A percentile compares a stretch with the other conserved stretches of the same genome.
These are phyloP conservation scores for Manis crassicaudata DNA, from an alignment of 2,797 vertebrate species.

Conservation along the genomic window DNA sequence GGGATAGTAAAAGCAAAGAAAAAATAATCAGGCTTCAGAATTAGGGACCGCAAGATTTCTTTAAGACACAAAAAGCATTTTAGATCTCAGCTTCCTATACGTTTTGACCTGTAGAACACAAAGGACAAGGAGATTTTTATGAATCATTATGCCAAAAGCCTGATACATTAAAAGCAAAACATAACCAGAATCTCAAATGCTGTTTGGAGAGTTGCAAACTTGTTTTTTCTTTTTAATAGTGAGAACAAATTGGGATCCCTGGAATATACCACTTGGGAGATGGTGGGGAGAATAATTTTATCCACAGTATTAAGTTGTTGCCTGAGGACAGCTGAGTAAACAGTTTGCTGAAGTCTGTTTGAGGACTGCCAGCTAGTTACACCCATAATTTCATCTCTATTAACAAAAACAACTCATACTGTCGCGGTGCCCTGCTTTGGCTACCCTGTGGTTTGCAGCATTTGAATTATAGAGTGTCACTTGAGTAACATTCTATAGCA, in stretches of 20 bases:
- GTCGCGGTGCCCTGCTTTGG: slow-evolving; percentile 82
- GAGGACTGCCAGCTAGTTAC: slow-evolving; percentile 90
- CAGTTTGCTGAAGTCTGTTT: slow-evolving; percentile 88
- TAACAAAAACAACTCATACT: slow-evolving; percentile 89
- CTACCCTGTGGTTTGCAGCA: slow-evolving; percentile 75
- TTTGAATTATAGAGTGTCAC: slow-evolving; percentile 85
- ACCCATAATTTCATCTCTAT: slow-evolving; percentile 91
- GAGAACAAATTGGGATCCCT: slow-evolving; percentile 85
- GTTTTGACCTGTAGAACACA: neutral
- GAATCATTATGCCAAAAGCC: slow-evolving; percentile 20
- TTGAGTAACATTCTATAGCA: slow-evolving; percentile 83
- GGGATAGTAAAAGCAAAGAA: neutral
- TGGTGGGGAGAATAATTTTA: slow-evolving; percentile 87
- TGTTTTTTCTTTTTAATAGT: slow-evolving; percentile 71
- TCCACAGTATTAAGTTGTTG: slow-evolving; percentile 87
- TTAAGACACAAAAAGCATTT: neutral
- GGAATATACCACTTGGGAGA: slow-evolving; percentile 83
- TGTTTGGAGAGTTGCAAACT: slow-evolving; percentile 44
- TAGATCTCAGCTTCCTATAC: neutral
- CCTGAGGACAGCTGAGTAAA: slow-evolving; percentile 90
- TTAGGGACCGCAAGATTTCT: neutral
- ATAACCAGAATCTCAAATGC: slow-evolving; percentile 39
- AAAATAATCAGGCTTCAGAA: neutral
- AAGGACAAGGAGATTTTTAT: slow-evolving; percentile 46
- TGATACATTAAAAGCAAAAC: slow-evolving; percentile 44